Conservation (phyloP, 2,113 vertebrate species). For the Elaphurus davidianus region DNA sequence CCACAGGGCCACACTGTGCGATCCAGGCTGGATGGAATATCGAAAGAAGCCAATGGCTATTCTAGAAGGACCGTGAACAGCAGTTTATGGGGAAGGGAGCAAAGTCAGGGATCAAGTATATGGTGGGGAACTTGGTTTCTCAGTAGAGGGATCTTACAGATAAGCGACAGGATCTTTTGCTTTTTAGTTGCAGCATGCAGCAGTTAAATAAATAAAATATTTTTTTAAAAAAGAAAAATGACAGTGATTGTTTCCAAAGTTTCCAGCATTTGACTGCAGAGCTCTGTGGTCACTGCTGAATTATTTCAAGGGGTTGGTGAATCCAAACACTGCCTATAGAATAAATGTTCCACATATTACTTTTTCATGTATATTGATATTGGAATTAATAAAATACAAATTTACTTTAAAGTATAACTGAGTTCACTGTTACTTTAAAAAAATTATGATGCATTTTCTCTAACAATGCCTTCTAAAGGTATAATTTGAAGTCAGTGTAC, state of each 20-base stretch:
- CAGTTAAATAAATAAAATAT: neutral
- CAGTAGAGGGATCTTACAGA: neutral
- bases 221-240: neutral
- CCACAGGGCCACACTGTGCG: neutral
- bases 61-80: neutral
- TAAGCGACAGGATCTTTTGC: neutral
- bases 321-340: neutral
- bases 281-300: neutral
- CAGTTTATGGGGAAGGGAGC: neutral
- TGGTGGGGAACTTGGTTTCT: neutral
- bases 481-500: neutral
- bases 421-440: neutral
- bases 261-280: neutral
- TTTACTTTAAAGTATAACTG: neutral
- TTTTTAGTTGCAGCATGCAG: neutral
- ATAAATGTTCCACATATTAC: neutral
- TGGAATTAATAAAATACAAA: neutral
- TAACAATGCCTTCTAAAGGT: neutral
- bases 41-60: neutral
- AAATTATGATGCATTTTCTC: neutral
- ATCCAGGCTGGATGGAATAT: neutral
- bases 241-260: neutral
- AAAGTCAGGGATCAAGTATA: neutral
- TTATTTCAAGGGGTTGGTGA: neutral
- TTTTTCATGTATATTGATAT: neutral